Evolutionary conservation across 2,888 invertebrate genomes (phyloP), one percentile per base, ranked within the genome.

Genomic region (Sylvicola cinctus): DNA sequence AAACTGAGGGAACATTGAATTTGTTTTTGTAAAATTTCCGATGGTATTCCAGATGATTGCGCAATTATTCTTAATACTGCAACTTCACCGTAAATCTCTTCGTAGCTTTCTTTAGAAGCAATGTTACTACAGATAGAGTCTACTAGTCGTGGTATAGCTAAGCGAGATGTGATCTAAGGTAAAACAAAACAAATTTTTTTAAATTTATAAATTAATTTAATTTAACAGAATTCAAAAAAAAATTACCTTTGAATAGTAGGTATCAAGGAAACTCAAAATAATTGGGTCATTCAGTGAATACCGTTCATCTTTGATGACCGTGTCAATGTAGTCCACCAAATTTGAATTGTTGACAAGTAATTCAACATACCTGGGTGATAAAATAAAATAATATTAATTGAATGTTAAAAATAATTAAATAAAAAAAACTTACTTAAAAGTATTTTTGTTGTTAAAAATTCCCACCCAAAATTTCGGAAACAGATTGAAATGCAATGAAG

Each of bases 401-500:
- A 29, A 6, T 14, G 26, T 30, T 15, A 17, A 20, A 8, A 27
- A 15, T 5, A 15, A 12, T 33, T 8, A 39, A 15, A 26, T 16
- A 14, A 33, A 23, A 13, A 27, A 20, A 30, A 46, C 51, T 46
- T 38, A 57, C 57, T 55, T 56, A 44, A 57, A 51, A 31, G 58
- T 58, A 41, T 49, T 51, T 38, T 54, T 54, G 29, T 55, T 57
- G 41, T 75, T 70, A 46, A 79, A 74, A 34, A 90, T 80, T 52
- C 90, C 90, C 39, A 81, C 66, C 91, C 90, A 91, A 47, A 91
- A 70, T 48, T 85, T 78, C 12, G 91, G 85, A 58, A 91, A 91
- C 52, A 79, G 74, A 40, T 77, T 80, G 49, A 84, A 75, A 60
- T 87, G 78, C 40, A 91, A 62, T 2, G 87, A 84, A 29, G 83